A percentile compares a stretch with the other conserved stretches of the same genome.
Evolutionary conservation across 2,113 vertebrate genomes (phyloP).

Genomic region (Dasypus novemcinctus): DNA sequence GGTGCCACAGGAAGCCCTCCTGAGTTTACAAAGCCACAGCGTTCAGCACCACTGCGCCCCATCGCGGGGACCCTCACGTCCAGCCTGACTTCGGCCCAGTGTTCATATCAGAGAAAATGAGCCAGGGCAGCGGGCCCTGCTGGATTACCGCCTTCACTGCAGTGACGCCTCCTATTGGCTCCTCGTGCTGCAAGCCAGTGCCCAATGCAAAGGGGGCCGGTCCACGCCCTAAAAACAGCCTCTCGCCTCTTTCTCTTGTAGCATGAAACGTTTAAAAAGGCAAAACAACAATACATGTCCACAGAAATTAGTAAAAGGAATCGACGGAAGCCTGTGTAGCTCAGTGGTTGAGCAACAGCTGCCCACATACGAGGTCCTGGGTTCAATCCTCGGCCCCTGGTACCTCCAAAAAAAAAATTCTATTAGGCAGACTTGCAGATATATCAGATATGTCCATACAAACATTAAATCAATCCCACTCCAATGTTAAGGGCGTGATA

Average conservation of each 20-base stretch:
- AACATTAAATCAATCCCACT: background rate
- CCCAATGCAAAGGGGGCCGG: background rate
- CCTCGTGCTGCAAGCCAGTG: background rate
- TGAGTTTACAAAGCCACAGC: background rate
- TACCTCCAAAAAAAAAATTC: too few species aligned
- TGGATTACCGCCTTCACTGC: background rate
- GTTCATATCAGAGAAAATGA: constrained; percentile 46
- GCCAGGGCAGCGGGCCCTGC: background rate
- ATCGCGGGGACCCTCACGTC: background rate
- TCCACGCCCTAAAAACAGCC: background rate
- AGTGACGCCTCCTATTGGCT: background rate
- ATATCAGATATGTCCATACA: background rate
- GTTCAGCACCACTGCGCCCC: background rate
- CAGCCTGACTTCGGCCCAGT: rapidly evolving
- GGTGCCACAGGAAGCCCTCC: constrained; percentile 22
- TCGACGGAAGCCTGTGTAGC: background rate
- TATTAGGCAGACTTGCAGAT: background rate
- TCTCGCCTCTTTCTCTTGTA: background rate
- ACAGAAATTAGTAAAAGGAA: rapidly evolving
- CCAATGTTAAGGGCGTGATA: background rate
- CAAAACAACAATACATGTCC: background rate
- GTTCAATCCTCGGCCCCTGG: too few species aligned
- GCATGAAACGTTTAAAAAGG: background rate
- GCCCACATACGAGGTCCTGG: too few species aligned
- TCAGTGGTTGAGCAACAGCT: too few species aligned